Evolutionary conservation across 2,797 vertebrate species (phyloP).

Genomic region (Crypturellus tataupa): DNA sequence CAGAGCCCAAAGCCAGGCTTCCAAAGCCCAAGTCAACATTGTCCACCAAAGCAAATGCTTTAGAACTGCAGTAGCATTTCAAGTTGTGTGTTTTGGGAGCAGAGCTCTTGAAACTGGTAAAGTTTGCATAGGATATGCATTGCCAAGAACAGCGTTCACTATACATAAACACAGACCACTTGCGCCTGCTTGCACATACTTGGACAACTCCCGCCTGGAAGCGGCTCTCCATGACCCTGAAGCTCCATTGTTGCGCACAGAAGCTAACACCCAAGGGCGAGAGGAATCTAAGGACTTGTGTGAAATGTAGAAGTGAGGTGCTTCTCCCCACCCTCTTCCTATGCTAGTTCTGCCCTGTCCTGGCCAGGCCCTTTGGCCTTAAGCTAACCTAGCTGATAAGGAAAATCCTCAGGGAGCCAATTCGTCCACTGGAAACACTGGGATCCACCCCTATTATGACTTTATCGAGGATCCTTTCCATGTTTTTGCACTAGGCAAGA

Average conservation of each 20-base stretch:
- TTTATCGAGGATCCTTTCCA: neutral
- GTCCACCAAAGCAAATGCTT: rapidly evolving
- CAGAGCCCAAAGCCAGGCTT: neutral
- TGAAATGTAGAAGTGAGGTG: neutral
- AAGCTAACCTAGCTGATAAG: neutral
- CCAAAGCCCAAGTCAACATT: neutral
- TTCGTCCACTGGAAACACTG: neutral
- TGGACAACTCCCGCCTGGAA: conserved; percentile 17
- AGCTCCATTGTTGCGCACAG: neutral
- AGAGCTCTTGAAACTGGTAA: neutral
- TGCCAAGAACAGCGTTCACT: neutral
- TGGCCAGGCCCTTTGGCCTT: neutral
- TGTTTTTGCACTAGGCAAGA: neutral
- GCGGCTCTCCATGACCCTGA: neutral
- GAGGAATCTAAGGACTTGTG: neutral
- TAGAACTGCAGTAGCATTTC: neutral
- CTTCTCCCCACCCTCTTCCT: neutral
- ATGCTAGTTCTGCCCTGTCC: neutral
- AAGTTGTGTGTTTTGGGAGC: neutral
- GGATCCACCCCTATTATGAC: neutral
- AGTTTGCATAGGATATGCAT: too few species aligned
- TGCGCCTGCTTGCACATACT: conserved; percentile 13
- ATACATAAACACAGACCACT: neutral
- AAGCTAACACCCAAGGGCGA: conserved; percentile 4
- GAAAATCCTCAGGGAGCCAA: neutral